Evolutionary conservation across 2,113 vertebrate species (phyloP).

Genomic region (Ancistrus triradiatus): DNA sequence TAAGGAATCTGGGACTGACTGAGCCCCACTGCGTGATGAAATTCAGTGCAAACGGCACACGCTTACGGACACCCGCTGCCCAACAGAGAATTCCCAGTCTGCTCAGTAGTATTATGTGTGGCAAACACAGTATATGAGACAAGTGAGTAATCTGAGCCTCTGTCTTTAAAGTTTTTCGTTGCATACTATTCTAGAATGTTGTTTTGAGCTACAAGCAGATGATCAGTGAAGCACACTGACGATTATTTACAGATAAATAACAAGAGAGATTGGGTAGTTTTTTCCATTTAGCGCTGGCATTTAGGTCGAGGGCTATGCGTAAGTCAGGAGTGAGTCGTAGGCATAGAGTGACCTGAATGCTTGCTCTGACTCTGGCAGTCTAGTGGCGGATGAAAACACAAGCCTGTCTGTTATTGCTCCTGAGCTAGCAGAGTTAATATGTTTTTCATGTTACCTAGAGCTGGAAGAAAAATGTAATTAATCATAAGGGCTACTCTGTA

Average conservation of each 20-base stretch:
- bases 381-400: conserved; percentile 54
- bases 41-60: conserved; percentile 59
- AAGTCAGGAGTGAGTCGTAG: conserved; percentile 42
- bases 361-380: conserved; percentile 60
- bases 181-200: too few species aligned
- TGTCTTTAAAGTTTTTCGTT: too few species aligned
- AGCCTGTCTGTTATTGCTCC: conserved; percentile 57
- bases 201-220: too few species aligned
- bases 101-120: too few species aligned
- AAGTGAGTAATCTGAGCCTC: too few species aligned
- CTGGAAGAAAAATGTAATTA: conserved; percentile 66
- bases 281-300: conserved; percentile 13
- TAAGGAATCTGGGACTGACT: not conserved
- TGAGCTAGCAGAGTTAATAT: conserved; percentile 65
- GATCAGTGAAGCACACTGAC: too few species aligned
- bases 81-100: too few species aligned
- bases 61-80: conserved; percentile 24
- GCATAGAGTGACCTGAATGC: conserved; percentile 59
- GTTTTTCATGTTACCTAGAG: conserved; percentile 63
- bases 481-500: conserved; percentile 56
- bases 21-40: conserved; percentile 57
- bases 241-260: conserved; percentile 5
- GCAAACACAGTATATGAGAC: too few species aligned
- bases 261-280: not conserved
- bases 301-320: conserved; percentile 3